Percentiles rank a stretch among this genome's conserved stretches.
phyloP scores from a whole-genome alignment of 2,888 invertebrate genomes.

The Dioctria linearis region DNA sequence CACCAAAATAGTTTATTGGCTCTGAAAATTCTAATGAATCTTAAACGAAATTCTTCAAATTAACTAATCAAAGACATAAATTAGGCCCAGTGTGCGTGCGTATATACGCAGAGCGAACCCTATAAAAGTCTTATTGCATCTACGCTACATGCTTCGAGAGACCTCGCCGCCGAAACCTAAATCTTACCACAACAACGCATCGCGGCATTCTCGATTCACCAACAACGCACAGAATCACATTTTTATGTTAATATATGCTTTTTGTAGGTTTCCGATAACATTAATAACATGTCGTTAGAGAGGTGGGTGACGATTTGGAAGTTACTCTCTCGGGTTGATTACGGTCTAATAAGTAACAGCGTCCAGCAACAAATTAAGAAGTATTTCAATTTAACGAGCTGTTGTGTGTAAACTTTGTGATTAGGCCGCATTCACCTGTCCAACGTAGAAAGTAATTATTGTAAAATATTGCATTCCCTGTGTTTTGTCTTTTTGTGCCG shows the following conservation, averaged over 20 bases:
- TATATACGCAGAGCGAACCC: too few relatives aligned
- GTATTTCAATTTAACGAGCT: constrained; percentile 48
- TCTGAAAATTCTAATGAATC: too few relatives aligned
- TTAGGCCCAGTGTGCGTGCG: too few relatives aligned
- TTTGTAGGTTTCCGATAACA: constrained; percentile 21
- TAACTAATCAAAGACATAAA: too few relatives aligned
- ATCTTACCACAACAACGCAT: too few relatives aligned
- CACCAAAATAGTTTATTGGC: too few relatives aligned
- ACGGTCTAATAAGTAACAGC: constrained; percentile 41
- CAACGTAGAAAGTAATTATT: constrained; percentile 16
- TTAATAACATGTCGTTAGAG: constrained; percentile 32
- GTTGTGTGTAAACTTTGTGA: constrained; percentile 46
- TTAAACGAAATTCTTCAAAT: too few relatives aligned
- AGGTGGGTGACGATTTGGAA: constrained; percentile 47
- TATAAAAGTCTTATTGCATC: too few relatives aligned
- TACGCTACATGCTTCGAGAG: too few relatives aligned
- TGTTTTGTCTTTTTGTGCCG: neutral
- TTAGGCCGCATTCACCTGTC: constrained; percentile 37
- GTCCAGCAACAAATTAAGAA: constrained; percentile 37
- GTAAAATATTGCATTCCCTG: constrained; percentile 38
- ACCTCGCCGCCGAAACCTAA: too few relatives aligned
- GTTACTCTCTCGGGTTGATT: constrained; percentile 27
- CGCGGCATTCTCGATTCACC: neutral
- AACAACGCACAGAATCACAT: constrained; percentile 21
- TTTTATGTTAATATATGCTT: constrained; percentile 32